These are phyloP conservation scores for Oncorhynchus nerka DNA, from an alignment of 2,113 vertebrate genomes.

Conservation along the genomic window DNA sequence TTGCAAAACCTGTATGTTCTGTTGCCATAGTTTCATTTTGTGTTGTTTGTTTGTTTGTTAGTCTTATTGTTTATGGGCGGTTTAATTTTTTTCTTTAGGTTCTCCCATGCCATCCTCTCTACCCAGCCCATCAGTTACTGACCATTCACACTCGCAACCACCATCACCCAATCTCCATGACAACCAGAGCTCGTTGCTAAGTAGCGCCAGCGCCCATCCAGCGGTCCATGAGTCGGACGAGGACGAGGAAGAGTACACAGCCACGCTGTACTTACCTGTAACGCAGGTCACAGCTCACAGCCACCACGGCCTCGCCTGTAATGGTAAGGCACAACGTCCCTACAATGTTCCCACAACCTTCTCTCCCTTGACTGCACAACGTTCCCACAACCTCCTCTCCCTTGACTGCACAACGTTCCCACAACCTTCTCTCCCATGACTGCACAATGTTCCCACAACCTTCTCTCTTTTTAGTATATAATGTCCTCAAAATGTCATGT, in stretches of 20 bases:
- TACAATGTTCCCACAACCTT: not conserved
- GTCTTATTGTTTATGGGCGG: conserved; percentile 41
- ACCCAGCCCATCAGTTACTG: conserved; percentile 81
- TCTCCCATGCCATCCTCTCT: conserved; percentile 80
- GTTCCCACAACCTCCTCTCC: not conserved
- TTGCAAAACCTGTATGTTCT: not conserved
- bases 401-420: too few relatives aligned
- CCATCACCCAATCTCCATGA: conserved; percentile 81
- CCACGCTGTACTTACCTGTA: conserved; percentile 64
- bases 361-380: not conserved
- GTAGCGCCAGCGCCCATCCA: conserved; percentile 73
- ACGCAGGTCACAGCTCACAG: conserved; percentile 37
- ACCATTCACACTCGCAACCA: conserved; percentile 77
- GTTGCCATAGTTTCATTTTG: conserved; percentile 1
- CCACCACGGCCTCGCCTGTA: conserved; percentile 56
- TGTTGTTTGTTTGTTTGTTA: conserved; percentile 3
- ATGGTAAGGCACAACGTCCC: conserved; percentile 64
- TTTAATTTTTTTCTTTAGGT: conserved; percentile 66
- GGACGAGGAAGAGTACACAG: conserved; percentile 31
- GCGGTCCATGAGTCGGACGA: conserved; percentile 78
- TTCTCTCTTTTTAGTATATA: too few relatives aligned
- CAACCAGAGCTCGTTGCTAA: conserved; percentile 83
- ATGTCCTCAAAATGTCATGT: too few relatives aligned
- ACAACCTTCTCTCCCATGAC: too few relatives aligned
- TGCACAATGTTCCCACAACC: too few relatives aligned